Evolutionary conservation across 2,888 invertebrate genomes (phyloP), one percentile per base, ranked within the genome.

Genomic region (Conops quadrifasciatus): DNA sequence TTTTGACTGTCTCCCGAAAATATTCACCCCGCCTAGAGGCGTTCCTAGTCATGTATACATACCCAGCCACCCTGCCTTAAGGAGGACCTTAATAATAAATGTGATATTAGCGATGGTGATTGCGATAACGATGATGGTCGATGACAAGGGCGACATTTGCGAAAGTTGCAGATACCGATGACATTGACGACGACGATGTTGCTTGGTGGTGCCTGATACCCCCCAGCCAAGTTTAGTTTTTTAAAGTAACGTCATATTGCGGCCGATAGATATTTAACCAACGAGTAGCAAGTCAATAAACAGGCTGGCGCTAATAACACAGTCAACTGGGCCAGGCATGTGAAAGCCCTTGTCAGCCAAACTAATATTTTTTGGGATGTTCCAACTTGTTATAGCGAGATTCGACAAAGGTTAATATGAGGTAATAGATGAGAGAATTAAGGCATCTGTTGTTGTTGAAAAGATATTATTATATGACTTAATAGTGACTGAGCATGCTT

Each of bases 251-350:
- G 73, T 72, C 24, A 75, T 64, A 53, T 53, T 70, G 21, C 67
- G 26, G 9, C 58, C 73, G 11, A 76, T 59, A 13, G 69, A 67
- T 53, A 76, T 71, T 72, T 75, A 73, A 16, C 77, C 75, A 45
- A 75, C 75, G 28, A 67, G 73, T 26, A 78, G 62, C 5, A 77
- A 49, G 16, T 77, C 75, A 36, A 72, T 76, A 63, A 77, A 77
- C 43, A 76, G 16, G 53, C 53, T 21, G 47, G 60, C 60, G 2
- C 60, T 26, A 5, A 60, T 60, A 30, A 60, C 16, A 7, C 13
- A 36, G 30, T 60, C 60, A 19, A 60, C 56, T 2, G 69, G 60
- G 7, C 56, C 69, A 24, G 69, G 72, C n/a, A 51, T 19, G 47
- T 72, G 49, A 16, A 70, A 67, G 0, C 1, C 28, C 26, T 59